phyloP scores from a whole-genome alignment of 2,797 vertebrate genomes.

The Girardinus metallicus region DNA sequence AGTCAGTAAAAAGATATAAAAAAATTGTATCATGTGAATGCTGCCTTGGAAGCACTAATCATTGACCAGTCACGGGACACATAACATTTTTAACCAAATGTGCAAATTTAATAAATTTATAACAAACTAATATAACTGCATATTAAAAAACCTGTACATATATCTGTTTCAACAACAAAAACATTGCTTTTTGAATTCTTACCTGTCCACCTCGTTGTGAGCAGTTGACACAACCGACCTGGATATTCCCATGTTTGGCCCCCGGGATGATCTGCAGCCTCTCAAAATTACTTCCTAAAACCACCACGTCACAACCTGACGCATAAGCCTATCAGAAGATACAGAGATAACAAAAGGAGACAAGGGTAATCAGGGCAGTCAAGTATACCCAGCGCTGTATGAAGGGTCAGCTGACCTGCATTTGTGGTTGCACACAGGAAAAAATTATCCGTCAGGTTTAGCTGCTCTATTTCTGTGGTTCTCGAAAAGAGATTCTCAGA shows the following conservation, averaged over 20 bases:
- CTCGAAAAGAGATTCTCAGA: slow-evolving; percentile 46
- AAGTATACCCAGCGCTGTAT: slow-evolving; percentile 16
- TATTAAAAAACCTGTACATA: not conserved
- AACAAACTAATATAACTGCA: not conserved
- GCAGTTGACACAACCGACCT: slow-evolving; percentile 97
- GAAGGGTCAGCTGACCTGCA: slow-evolving; percentile 33
- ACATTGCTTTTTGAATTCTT: slow-evolving; percentile 46
- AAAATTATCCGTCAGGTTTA: slow-evolving; percentile 25
- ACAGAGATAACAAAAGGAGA: slow-evolving; percentile 20
- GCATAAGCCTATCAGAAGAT: slow-evolving; percentile 88
- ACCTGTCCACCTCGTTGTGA: slow-evolving; percentile 95
- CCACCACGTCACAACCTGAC: slow-evolving; percentile 97
- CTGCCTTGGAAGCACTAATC: slow-evolving; percentile 10
- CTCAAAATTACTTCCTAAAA: slow-evolving; percentile 96
- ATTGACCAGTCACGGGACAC: not conserved
- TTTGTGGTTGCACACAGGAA: slow-evolving; percentile 4
- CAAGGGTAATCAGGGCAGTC: slow-evolving; percentile 22
- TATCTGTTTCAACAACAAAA: not conserved
- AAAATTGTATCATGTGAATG: not conserved
- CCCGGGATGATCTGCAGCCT: slow-evolving; percentile 97
- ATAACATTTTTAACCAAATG: not conserved
- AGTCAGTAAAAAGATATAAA: not conserved
- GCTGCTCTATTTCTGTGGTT: slow-evolving; percentile 41
- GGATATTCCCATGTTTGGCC: slow-evolving; percentile 96
- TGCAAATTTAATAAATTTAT: not conserved